Percentiles rank a stretch among this genome's conserved stretches.
These are phyloP conservation scores for Drosophila maculinotata DNA, from an alignment of 2,888 invertebrate species.

Conservation along the genomic window DNA sequence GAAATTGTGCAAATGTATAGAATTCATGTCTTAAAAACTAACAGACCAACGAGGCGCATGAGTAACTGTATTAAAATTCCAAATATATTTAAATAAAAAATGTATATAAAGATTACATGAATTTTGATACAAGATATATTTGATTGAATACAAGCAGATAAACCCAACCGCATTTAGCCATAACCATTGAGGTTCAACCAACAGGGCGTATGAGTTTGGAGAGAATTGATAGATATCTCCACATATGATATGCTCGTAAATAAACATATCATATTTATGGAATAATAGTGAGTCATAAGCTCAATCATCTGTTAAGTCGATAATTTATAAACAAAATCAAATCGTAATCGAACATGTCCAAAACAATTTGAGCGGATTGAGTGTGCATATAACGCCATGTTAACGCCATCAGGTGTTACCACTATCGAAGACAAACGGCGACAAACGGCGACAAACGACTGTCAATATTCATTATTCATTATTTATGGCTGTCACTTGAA, in stretches of 20 bases:
- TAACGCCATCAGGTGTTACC: slow-evolving; percentile 9
- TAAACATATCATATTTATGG: background rate
- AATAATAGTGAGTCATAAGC: slow-evolving; percentile 13
- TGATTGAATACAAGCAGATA: too few relatives aligned
- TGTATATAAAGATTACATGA: too few relatives aligned
- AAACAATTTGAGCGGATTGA: slow-evolving; percentile 33
- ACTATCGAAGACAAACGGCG: slow-evolving; percentile 2
- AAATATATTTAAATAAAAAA: too few relatives aligned
- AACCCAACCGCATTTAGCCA: background rate
- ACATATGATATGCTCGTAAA: background rate
- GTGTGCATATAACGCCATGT: slow-evolving; percentile 21
- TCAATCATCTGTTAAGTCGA: slow-evolving; percentile 20
- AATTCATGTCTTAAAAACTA: too few relatives aligned
- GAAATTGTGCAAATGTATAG: too few relatives aligned
- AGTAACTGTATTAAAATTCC: slow-evolving; percentile 4
- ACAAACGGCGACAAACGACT: slow-evolving; percentile 35
- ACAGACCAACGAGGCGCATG: slow-evolving; percentile 36
- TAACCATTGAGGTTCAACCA: background rate
- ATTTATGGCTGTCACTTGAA: slow-evolving; percentile 37
- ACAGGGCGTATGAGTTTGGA: slow-evolving; percentile 34
- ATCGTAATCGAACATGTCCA: slow-evolving; percentile 44
- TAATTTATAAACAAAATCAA: slow-evolving; percentile 47
- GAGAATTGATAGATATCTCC: background rate
- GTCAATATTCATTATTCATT: slow-evolving; percentile 33
- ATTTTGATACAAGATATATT: background rate